Evolutionary conservation across 2,797 vertebrate genomes (phyloP).

Genomic region (Avahi laniger): DNA sequence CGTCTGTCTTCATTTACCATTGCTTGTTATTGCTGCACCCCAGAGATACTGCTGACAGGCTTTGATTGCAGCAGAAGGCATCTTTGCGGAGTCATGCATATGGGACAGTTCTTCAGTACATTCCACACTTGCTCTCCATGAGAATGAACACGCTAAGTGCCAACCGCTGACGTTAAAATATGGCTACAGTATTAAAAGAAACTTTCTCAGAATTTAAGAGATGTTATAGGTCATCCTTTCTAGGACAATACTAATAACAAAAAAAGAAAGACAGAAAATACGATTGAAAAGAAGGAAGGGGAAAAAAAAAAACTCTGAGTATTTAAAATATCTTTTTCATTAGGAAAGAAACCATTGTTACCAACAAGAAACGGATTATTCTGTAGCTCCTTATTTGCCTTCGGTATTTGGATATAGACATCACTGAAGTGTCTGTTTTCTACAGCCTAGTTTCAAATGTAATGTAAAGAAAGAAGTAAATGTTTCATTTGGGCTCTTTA

Average conservation of each 20-base stretch:
- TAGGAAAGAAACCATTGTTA: constrained; percentile 39
- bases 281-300: neutral
- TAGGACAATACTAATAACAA: neutral
- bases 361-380: neutral
- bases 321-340: neutral
- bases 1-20: neutral
- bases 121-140: neutral
- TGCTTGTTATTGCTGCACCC: neutral
- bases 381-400: neutral
- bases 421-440: neutral
- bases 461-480: constrained; percentile 43
- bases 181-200: neutral
- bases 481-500: constrained; percentile 23
- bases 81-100: neutral
- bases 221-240: constrained; percentile 28
- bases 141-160: neutral
- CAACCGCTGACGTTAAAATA: neutral
- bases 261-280: neutral
- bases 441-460: constrained; percentile 8
- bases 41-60: neutral
- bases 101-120: neutral
- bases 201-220: neutral
- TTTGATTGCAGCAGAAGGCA: neutral
- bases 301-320: neutral
- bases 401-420: neutral